Evolutionary conservation across 2,797 vertebrate species (phyloP), one percentile per base, ranked within the genome.

Genomic region (Gastrophryne carolinensis): DNA sequence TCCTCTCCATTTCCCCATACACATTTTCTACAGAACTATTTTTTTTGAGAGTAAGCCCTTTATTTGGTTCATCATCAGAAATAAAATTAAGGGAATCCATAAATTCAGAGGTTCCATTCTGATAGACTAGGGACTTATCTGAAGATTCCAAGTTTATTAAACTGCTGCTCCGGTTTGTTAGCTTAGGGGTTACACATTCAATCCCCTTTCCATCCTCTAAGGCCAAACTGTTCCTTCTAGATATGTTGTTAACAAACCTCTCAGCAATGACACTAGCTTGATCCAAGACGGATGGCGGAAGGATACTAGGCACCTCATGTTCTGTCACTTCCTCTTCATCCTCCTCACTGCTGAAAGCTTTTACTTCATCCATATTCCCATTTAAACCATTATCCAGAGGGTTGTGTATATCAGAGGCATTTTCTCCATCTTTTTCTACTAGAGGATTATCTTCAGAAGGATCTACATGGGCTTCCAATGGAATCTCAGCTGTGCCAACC

Each of bases 211-310:
- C 72, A 12, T 94, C 93, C 30, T 95, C 94, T 26, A 89, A 85
- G 0, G 87, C 91, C 78, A 95, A 77, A 79, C 95, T 96, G 84
- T 89, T 94, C 41, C 89, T 85, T 6, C 90, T 87, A 3, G 95
- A 95, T n/a, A 93, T 81, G 79, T 80, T 90, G 78, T 84, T 80
- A 0, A 86, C 81, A 0, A 94, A 95, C 1, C 83, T 86, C 78
- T 95, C 93, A 0, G 93, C 92, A 2, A 95, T 95, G 75, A 91
- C 80, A 0, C 94, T 92, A 11, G 94, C 92, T 80, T 96, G 93
- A 81, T 94, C 92, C 81, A 96, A 83, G 56, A 95, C 92, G 0
- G 95, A 96, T 1, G 89, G 89, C 0, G 94, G 93, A 4, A 96
- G 87, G 80, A 95, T 91, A 80, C 90, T 92, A 74, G 82, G 66